phyloP scores from a whole-genome alignment of 1,140 invertebrate species.

The Leptinotarsa texana region DNA sequence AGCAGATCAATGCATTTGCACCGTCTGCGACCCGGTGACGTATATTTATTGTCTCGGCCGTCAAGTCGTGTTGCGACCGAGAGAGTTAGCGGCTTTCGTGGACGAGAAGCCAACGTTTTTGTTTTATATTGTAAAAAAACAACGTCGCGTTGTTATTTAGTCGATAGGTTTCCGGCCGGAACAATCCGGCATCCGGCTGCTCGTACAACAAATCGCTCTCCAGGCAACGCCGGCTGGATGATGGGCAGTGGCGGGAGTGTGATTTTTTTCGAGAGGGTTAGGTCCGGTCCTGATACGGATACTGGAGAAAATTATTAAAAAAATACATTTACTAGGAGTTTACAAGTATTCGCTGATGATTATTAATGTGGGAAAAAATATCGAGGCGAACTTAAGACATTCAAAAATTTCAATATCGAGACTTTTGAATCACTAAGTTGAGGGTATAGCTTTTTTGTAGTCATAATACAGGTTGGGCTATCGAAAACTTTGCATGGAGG shows the following conservation, averaged over 20 bases:
- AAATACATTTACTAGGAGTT: too few relatives aligned
- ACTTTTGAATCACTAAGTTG: too few relatives aligned
- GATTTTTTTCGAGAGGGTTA: too few relatives aligned
- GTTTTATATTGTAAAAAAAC: neutral
- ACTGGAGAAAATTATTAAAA: too few relatives aligned
- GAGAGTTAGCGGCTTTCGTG: neutral
- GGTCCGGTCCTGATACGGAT: too few relatives aligned
- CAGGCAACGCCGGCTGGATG: neutral
- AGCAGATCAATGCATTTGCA: neutral
- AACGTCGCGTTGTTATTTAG: constrained; percentile 14
- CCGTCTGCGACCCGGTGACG: constrained; percentile 1
- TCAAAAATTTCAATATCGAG: too few relatives aligned
- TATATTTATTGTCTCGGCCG: neutral
- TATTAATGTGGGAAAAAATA: too few relatives aligned
- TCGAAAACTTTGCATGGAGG: too few relatives aligned
- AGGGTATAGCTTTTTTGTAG: too few relatives aligned
- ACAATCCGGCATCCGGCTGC: constrained; percentile 18
- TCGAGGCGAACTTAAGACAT: too few relatives aligned
- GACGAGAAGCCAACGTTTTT: neutral
- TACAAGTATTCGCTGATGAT: too few relatives aligned
- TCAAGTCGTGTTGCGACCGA: neutral
- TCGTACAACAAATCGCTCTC: constrained; percentile 18
- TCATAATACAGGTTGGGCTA: too few relatives aligned
- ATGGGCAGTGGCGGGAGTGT: neutral
- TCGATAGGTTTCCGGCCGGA: constrained; percentile 23